Conservation (phyloP, 2,113 vertebrate genomes). For the Numenius arquata region DNA sequence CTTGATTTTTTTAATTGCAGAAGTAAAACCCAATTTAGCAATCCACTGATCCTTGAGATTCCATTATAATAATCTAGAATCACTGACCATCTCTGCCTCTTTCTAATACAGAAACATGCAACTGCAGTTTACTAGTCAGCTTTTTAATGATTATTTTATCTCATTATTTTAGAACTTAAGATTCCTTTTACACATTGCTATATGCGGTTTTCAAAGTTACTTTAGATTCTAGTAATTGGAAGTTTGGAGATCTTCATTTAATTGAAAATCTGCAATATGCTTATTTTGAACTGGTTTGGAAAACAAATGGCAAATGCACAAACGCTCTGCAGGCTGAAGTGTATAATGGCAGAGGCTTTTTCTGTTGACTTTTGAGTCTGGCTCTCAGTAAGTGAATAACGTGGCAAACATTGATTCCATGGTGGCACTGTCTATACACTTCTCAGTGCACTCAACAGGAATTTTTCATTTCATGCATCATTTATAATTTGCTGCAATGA, state of each 20-base stretch:
- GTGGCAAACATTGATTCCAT: background rate
- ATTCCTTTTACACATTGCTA: background rate
- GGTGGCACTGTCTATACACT: background rate
- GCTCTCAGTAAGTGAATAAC: background rate
- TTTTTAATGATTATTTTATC: background rate
- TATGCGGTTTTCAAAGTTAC: background rate
- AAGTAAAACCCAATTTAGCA: background rate
- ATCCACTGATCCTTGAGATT: background rate
- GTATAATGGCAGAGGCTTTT: background rate
- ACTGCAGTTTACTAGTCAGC: background rate
- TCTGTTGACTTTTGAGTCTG: background rate
- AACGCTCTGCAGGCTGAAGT: background rate
- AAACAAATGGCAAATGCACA: background rate
- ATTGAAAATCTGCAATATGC: background rate
- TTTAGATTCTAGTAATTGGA: background rate
- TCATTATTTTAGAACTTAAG: background rate
- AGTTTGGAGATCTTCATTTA: background rate
- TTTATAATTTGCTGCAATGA: slow-evolving; percentile 37
- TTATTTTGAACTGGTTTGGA: background rate
- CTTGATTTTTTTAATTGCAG: background rate
- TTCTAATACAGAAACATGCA: background rate
- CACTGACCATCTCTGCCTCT: background rate
- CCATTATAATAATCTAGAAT: background rate
- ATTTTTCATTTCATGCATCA: slow-evolving; percentile 61
- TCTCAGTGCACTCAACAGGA: background rate